Percentiles rank a stretch among this genome's conserved stretches.
Conservation (phyloP, 2,113 vertebrate species). For the Dolichallabes microphthalmus region DNA sequence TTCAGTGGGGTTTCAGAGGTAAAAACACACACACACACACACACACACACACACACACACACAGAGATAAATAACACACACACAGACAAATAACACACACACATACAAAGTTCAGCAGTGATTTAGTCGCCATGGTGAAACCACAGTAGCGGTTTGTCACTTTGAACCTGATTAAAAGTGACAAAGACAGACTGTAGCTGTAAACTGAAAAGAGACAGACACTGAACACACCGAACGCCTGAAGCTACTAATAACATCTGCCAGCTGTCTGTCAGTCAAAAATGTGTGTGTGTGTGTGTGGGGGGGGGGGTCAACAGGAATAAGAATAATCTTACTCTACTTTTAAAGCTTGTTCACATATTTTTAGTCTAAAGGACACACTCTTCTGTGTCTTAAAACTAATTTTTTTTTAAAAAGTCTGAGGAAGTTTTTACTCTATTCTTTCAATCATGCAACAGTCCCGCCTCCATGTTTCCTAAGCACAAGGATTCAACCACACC, state of each 20-base stretch:
- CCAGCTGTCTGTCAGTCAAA: neutral
- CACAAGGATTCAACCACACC: neutral
- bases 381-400: neutral
- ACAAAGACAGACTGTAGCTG: slow-evolving; percentile 10
- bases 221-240: neutral
- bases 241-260: neutral
- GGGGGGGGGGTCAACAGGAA: neutral
- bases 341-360: neutral
- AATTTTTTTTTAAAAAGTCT: neutral
- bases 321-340: neutral
- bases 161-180: slow-evolving; percentile 11
- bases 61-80: neutral
- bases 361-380: neutral
- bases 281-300: neutral
- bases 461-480: neutral
- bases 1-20: neutral
- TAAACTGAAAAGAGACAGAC: neutral
- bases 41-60: slow-evolving; percentile 8
- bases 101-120: neutral
- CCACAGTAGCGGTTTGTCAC: neutral
- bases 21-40: neutral
- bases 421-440: neutral
- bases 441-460: neutral
- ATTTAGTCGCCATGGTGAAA: neutral
- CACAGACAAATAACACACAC: slow-evolving; percentile 1